Percentiles rank a stretch among this genome's conserved stretches.
Conservation (phyloP, 2,113 vertebrate genomes). For the Scomber scombrus region DNA sequence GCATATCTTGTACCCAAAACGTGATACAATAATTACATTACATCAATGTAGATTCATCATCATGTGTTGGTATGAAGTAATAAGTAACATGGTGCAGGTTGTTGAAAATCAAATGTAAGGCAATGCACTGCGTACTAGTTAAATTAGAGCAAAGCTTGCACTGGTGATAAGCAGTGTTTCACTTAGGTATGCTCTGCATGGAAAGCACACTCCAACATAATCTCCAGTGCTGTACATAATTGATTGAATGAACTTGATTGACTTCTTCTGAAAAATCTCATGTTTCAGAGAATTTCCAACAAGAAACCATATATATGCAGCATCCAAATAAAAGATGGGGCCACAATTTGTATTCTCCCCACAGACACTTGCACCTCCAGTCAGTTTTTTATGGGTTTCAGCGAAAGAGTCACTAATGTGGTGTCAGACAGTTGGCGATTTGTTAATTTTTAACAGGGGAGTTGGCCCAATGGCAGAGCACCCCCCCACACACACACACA, state of each 20-base stretch:
- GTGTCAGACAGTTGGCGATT: too few relatives aligned
- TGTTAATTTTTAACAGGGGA: too few relatives aligned
- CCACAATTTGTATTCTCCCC: constrained; percentile 47
- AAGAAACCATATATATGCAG: constrained; percentile 15
- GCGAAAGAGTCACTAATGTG: constrained; percentile 66
- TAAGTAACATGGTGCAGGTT: background rate
- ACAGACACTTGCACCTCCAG: constrained; percentile 30
- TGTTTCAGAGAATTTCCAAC: constrained; percentile 42
- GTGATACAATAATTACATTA: background rate
- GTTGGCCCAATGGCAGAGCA: too few relatives aligned
- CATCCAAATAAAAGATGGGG: background rate
- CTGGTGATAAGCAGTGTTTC: constrained; percentile 16
- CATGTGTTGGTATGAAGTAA: background rate
- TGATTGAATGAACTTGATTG: constrained; percentile 62
- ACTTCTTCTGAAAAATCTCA: constrained; percentile 55
- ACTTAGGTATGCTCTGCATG: constrained; percentile 27
- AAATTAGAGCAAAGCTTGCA: constrained; percentile 8
- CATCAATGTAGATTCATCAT: background rate
- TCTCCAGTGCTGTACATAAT: constrained; percentile 41
- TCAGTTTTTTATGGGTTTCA: constrained; percentile 57
- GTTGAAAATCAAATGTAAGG: rapidly evolving
- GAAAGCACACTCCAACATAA: constrained; percentile 26
- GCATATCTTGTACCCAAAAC: background rate
- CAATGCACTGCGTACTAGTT: background rate
- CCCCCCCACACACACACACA: too few relatives aligned